phyloP scores from a whole-genome alignment of 1,140 invertebrate genomes.

The Pogonomyrmex californicus region DNA sequence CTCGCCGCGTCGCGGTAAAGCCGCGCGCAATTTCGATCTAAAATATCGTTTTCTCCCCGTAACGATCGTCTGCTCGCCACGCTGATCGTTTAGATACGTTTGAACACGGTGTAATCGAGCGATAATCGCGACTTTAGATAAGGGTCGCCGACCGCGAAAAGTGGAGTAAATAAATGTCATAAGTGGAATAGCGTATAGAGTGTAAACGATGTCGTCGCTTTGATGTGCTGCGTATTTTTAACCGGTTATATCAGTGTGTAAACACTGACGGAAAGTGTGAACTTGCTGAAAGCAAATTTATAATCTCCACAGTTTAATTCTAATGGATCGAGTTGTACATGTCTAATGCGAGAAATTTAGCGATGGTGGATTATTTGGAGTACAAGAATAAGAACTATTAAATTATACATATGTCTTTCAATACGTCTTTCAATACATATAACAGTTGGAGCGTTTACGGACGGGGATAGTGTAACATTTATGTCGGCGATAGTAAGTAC shows the following conservation, averaged over 20 bases:
- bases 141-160: background rate
- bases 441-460: background rate
- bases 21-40: slow-evolving; percentile 3
- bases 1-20: background rate
- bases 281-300: slow-evolving; percentile 11
- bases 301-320: background rate
- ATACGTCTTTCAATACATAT: background rate
- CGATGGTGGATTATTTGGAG: background rate
- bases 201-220: background rate
- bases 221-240: slow-evolving; percentile 1
- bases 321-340: background rate
- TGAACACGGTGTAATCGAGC: background rate
- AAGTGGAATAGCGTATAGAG: background rate
- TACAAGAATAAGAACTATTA: background rate
- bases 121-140: background rate
- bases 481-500: background rate
- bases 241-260: slow-evolving; percentile 29
- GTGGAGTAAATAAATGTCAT: slow-evolving; percentile 7
- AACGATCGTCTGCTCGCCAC: background rate
- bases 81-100: slow-evolving; percentile 7
- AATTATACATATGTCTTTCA: background rate
- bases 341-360: background rate
- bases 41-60: slow-evolving; percentile 9
- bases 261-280: background rate
- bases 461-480: background rate